Evolutionary conservation across 2,113 vertebrate species (phyloP).

Genomic region (Girardinichthys multiradiatus): DNA sequence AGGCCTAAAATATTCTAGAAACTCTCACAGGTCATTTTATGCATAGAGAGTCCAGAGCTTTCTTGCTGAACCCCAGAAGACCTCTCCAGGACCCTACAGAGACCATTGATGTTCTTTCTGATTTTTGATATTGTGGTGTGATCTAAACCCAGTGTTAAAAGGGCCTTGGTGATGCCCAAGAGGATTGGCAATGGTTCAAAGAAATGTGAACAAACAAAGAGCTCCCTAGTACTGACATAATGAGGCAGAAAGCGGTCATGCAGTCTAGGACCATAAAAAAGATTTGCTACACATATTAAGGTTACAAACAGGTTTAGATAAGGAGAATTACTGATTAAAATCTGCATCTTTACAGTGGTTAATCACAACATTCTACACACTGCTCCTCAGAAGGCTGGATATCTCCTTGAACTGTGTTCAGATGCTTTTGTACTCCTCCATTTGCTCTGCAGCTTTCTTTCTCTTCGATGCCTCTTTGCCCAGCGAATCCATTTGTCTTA

Average conservation of each 20-base stretch:
- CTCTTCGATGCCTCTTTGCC: slow-evolving; percentile 9
- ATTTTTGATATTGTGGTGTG: background rate
- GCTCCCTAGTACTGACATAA: background rate
- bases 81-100: background rate
- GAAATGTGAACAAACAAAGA: background rate
- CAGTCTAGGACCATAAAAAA: background rate
- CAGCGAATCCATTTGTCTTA: slow-evolving; percentile 44
- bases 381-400: background rate
- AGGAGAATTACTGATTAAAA: background rate
- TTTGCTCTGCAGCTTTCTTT: background rate
- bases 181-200: background rate
- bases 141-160: background rate
- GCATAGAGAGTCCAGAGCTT: background rate
- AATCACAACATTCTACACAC: background rate
- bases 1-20: background rate
- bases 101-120: background rate
- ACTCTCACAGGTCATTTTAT: background rate
- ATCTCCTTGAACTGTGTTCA: background rate
- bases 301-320: too few relatives aligned
- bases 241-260: background rate
- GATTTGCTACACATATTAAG: background rate
- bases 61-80: background rate
- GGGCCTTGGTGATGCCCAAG: background rate
- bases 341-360: too few relatives aligned
- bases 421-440: background rate